Evolutionary conservation across 2,888 invertebrate genomes (phyloP), one percentile per base, ranked within the genome.

Genomic region (Drosophila meridionalis): DNA sequence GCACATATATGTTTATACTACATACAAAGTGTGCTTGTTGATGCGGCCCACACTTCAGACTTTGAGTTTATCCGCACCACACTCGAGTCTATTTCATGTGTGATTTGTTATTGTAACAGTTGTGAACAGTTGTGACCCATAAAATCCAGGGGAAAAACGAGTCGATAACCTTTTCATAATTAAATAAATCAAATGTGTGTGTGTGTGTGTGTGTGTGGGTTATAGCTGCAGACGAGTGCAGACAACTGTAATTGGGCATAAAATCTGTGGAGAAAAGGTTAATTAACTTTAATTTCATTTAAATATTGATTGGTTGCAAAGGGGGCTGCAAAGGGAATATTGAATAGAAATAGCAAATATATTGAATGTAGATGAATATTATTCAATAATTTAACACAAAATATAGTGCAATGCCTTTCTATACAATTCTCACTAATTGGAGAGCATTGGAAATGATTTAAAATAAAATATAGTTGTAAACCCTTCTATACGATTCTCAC

Each of bases 31-130:
- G 40, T 45, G 67, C 62, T 69, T 75, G 72, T 72, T 79, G 62
- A 55, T 61, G 58, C 38, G 14, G n/a, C 26, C 45, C 71, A 72
- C 71, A 73, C 83, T 83, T 73, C 69, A 76, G 71, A 62, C 68
- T 67, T 70, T 73, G 52, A 45, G 52, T 26, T 66, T 78, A 73
- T 79, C 79, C 66, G 48, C 28, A 32, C 38, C 78, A 86, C 78
- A 86, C 87, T 83, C 71, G 76, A 80, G 70, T 67, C 69, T 60
- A 71, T 64, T 80, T 67, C 69, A 82, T 67, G 59, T 71, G 65
- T 61, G 73, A 76, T 77, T 73, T 72, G 75, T 62, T 67, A 36
- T 74, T 70, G 32, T 47, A 69, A 62, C 58, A 62, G 20, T n/a
- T 60, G 69, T 47, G 73, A 78, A 69, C 65, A 74, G 50, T 14